Evolutionary conservation across 2,113 vertebrate genomes (phyloP).

Genomic region (Struthidea cinerea): DNA sequence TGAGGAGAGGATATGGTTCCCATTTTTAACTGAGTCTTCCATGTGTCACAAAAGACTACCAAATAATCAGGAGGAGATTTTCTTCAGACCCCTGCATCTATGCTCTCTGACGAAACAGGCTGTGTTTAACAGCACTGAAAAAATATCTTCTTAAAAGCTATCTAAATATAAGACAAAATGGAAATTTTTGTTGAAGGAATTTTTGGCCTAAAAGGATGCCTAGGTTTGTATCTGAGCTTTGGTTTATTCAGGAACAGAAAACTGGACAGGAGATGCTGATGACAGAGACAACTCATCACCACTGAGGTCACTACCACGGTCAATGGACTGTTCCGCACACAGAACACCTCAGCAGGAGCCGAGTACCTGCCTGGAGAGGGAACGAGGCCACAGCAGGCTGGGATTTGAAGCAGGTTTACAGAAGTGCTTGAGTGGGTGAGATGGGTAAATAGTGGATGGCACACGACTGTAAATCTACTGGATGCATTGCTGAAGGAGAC

Average conservation of each 20-base stretch:
- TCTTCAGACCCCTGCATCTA: not conserved
- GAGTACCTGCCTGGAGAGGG: not conserved
- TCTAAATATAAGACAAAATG: not conserved
- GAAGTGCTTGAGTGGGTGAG: not conserved
- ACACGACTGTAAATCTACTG: not conserved
- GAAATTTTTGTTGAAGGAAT: not conserved
- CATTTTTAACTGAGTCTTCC: not conserved
- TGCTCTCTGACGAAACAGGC: not conserved
- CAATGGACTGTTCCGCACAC: not conserved
- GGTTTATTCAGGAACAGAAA: not conserved
- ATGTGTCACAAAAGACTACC: not conserved
- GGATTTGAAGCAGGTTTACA: not conserved
- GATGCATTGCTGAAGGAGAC: not conserved
- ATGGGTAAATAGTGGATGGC: not conserved
- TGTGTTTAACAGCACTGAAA: not conserved
- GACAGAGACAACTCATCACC: not conserved
- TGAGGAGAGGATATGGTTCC: not conserved
- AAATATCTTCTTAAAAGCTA: not conserved
- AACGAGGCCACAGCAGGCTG: not conserved
- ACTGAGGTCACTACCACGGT: not conserved
- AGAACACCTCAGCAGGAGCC: not conserved
- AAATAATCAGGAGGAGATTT: not conserved
- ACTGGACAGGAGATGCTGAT: not conserved
- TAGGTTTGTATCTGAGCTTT: not conserved
- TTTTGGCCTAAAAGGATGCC: not conserved